Evolutionary conservation across 2,113 vertebrate species (phyloP), one percentile per base, ranked within the genome.

Genomic region (Ariopsis seemanni): DNA sequence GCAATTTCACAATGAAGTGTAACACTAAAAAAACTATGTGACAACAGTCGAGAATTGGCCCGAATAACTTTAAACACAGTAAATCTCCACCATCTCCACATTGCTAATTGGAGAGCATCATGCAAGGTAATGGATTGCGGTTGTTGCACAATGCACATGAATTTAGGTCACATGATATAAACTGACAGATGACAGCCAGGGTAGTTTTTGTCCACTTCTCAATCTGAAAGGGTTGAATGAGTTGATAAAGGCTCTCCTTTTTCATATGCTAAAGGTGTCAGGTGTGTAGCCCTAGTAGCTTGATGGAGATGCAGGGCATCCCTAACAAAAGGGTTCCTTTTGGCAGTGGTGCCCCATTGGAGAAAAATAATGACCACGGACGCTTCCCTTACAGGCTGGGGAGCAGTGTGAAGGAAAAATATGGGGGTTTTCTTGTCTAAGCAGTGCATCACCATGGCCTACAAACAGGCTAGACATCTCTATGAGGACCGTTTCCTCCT

Each of bases 381-480:
- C 3, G 55, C 81, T n/a, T 50, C 81, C 22, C 22, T 63, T 63
- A 58, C 55, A 60, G 78, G n/a, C 78, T 80, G 55, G 27, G 55
- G 20, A 82, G 20, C 30, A 17, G 60, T 65, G 81, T 65, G 81
- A 34, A 50, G 81, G 12, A 63, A 62, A 82, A 82, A 82, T 14
- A 82, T 25, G 42, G 34, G 50, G 60, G 57, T 60, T 65, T 82
- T 48, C 60, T 42, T 82, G 81, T 65, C 81, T 82, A 82, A 50
- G 81, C 60, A 82, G 60, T 82, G 57, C 60, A 82, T 82, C 81
- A 82, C 60, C 12, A 65, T 82, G 81, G 42, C 81, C 81, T 82
- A 82, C 81, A 82, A 82, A 82, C 57, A 63, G 12, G 14, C 60
- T 58, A 80, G 78, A 58, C 27, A 58, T 80, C 53, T 58, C 53